Conservation (phyloP, 2,888 invertebrate genomes). For the Agriotes lineatus region DNA sequence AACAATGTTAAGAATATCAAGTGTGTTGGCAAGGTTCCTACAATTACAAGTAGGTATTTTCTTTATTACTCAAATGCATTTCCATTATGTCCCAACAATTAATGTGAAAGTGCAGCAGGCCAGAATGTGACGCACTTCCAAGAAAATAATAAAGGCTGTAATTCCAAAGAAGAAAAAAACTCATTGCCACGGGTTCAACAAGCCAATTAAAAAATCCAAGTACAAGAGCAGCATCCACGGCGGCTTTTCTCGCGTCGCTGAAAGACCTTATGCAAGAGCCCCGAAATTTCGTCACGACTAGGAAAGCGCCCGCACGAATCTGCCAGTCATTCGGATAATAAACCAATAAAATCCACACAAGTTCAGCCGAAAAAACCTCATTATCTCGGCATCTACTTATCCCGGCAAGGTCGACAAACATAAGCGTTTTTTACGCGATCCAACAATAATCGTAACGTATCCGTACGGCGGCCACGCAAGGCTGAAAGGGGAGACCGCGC, state of each 20-base stretch:
- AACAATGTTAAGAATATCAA: no score
- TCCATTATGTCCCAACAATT: background rate
- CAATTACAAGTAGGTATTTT: background rate
- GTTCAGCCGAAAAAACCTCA: background rate
- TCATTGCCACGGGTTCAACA: conserved; percentile 3
- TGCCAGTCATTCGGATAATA: background rate
- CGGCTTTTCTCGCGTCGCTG: background rate
- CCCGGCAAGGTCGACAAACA: conserved; percentile 27
- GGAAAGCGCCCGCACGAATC: background rate
- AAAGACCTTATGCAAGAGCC: background rate
- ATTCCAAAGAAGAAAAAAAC: background rate
- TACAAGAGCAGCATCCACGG: conserved; percentile 6
- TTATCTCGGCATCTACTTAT: conserved; percentile 17
- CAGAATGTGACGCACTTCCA: conserved; percentile 1
- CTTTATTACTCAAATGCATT: background rate
- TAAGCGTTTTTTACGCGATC: conserved; percentile 18
- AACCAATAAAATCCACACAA: conserved; percentile 7
- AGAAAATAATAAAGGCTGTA: conserved; percentile 2
- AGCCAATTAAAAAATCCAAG: background rate
- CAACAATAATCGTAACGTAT: conserved; percentile 26
- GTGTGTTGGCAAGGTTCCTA: background rate
- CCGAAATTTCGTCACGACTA: conserved; percentile 5
- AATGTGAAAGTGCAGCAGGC: conserved; percentile 5
- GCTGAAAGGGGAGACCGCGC: conserved; percentile 42
- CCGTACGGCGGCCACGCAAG: conserved; percentile 32